Conservation (phyloP, 2,888 invertebrate genomes). For the Sesia bembeciformis region DNA sequence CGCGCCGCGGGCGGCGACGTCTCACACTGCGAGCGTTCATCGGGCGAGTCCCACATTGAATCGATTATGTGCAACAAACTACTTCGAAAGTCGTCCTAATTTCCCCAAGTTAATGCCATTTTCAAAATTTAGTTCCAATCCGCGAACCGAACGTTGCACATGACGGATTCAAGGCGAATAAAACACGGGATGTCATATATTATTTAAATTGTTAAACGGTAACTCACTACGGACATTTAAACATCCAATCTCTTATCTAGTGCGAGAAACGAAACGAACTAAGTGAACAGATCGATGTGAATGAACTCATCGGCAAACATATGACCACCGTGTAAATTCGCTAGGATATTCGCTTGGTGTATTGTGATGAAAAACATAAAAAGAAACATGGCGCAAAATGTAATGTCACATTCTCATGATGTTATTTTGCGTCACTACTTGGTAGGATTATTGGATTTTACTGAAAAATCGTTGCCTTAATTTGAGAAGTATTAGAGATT, state of each 20-base stretch:
- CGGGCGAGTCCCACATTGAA: conserved; percentile 76
- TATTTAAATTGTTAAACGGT: conserved; percentile 64
- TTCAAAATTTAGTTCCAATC: conserved; percentile 28
- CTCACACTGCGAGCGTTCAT: conserved; percentile 72
- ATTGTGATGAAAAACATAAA: too few species aligned
- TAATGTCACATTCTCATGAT: too few species aligned
- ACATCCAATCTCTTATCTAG: conserved; percentile 63
- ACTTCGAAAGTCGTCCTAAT: conserved; percentile 74
- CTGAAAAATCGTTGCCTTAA: too few species aligned
- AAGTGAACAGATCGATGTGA: conserved; percentile 63
- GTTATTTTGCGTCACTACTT: too few species aligned
- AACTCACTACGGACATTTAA: conserved; percentile 68
- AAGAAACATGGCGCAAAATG: too few species aligned
- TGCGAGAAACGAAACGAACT: conserved; percentile 56
- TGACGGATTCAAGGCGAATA: conserved; percentile 76
- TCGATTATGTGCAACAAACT: conserved; percentile 77
- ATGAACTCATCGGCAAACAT: conserved; percentile 65
- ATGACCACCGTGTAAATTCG: conserved; percentile 74
- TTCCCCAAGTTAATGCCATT: conserved; percentile 46
- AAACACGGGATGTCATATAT: conserved; percentile 76
- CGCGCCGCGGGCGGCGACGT: conserved; percentile 45
- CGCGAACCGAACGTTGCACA: conserved; percentile 68
- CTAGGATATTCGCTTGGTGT: conserved; percentile 23
- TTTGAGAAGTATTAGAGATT: too few species aligned
- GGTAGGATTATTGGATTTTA: too few species aligned